A percentile compares a stretch with the other conserved stretches of the same genome.
Evolutionary conservation across 2,113 vertebrate genomes (phyloP).

Genomic region (Beaufortia kweichowensis): DNA sequence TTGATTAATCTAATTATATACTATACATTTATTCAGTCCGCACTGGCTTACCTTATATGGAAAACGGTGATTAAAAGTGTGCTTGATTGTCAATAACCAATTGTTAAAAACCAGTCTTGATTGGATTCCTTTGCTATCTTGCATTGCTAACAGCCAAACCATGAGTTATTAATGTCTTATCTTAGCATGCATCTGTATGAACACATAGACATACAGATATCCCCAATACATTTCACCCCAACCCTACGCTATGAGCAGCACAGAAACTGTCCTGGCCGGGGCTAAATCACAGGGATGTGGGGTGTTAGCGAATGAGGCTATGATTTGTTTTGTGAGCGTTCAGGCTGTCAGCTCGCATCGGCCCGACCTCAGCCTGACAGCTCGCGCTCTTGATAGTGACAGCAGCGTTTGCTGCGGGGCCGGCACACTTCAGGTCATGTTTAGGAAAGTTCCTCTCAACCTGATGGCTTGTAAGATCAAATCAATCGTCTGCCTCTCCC

Average conservation of each 20-base stretch:
- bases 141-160: neutral
- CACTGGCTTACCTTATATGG: too few species aligned
- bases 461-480: constrained; percentile 81
- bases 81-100: too few species aligned
- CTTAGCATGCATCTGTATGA: constrained; percentile 18
- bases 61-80: too few species aligned
- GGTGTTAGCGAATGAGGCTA: constrained; percentile 70
- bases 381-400: constrained; percentile 71
- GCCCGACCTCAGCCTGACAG: constrained; percentile 67
- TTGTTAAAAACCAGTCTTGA: too few species aligned
- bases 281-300: constrained; percentile 70
- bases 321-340: constrained; percentile 77
- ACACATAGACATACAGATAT: constrained; percentile 42
- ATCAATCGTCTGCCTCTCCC: constrained; percentile 74
- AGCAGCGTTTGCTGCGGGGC: constrained; percentile 78
- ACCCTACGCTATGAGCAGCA: constrained; percentile 23
- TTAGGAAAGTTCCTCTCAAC: constrained; percentile 77
- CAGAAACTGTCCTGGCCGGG: constrained; percentile 37
- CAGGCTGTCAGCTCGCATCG: constrained; percentile 74
- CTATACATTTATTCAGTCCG: too few species aligned
- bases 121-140: neutral
- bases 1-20: too few species aligned
- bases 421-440: constrained; percentile 80
- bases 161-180: neutral
- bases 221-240: constrained; percentile 12